Base-by-base conservation (phyloP, 1,140 invertebrate species). In the Zaprionus lachaisei region DNA sequence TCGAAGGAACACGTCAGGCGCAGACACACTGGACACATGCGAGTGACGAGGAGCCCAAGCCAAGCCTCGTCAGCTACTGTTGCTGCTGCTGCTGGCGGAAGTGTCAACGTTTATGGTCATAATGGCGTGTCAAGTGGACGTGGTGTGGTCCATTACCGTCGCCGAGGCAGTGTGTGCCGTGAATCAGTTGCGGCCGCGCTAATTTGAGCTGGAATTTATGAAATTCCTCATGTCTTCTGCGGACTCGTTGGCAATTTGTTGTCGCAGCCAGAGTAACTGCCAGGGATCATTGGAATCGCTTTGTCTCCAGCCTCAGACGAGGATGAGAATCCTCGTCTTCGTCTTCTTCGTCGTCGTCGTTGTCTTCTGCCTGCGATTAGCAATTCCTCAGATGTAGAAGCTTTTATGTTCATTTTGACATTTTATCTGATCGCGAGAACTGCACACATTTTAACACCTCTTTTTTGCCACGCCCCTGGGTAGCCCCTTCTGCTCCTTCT, bases 321-420 rank as follows among this genome's bases (percentile, higher is more conserved):
- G 4, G 24, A 26, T 4, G 24, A 26, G 24, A 4, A 49, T 7
- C 17, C 7, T 51, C n/a, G 12, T 20, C 47, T 4, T 51, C 47
- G 5, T 7, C 15, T 0, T 22, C 6, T 3, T 17, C 65, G 72
- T 41, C n/a, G 9, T 17, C 65, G 72, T 41, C n/a, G 38, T 71
- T 7, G 41, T 17, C 41, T 47, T 15, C 37, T 38, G 77, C 63
- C 83, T 80, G 72, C 85, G 83, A 91, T 92, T 92, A 91, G 84
- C 82, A 91, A 92, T 92, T 92, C 91, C 87, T 92, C 85, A 80
- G 82, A 92, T 91, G 91, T 92, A 90, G 91, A 92, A 92, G 91
- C 91, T 92, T 92, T 92, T 90, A 92, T 92, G 91, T 92, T 91
- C 82, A 79, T 91, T 83, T 92, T 92, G 91, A 92, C 91, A 92